These are phyloP conservation scores for Lingula anatina DNA, from an alignment of 2,888 invertebrate genomes.

Conservation along the genomic window DNA sequence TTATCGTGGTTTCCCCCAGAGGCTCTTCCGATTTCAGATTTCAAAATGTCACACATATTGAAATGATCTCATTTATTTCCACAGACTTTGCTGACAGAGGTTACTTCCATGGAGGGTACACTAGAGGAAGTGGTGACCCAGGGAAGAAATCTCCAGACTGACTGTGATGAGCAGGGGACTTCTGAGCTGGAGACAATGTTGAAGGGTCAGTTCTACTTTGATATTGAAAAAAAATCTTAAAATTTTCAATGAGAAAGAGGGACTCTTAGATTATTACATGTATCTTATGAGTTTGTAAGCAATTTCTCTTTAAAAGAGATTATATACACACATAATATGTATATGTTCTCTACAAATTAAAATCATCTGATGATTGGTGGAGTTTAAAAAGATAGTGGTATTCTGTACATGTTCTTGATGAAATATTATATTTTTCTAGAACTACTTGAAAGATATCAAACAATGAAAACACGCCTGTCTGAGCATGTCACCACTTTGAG, in stretches of 20 bases:
- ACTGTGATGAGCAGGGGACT: slow-evolving; percentile 19
- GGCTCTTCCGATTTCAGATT: no score
- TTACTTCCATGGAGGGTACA: slow-evolving; percentile 55
- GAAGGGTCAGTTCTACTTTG: slow-evolving; percentile 13
- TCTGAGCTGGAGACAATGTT: slow-evolving; percentile 19
- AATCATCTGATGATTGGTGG: no score
- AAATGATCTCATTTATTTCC: slow-evolving; percentile 7
- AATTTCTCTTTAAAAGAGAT: no score
- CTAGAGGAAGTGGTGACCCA: slow-evolving; percentile 19
- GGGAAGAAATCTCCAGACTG: slow-evolving; percentile 16
- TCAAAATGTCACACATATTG: background rate
- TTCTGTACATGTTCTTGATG: no score
- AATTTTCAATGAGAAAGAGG: no score
- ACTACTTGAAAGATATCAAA: slow-evolving; percentile 67
- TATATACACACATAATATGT: no score
- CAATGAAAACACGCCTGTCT: slow-evolving; percentile 67
- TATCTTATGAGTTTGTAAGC: no score
- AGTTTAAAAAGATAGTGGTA: no score
- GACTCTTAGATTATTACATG: no score
- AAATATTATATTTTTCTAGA: background rate
- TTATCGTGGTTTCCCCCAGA: no score
- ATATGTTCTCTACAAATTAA: no score
- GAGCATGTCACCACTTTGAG: slow-evolving; percentile 68
- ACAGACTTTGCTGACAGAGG: slow-evolving; percentile 66
- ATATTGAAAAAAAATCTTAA: no score